These are phyloP conservation scores for Drepana falcataria DNA, from an alignment of 2,888 invertebrate genomes.

Conservation along the genomic window DNA sequence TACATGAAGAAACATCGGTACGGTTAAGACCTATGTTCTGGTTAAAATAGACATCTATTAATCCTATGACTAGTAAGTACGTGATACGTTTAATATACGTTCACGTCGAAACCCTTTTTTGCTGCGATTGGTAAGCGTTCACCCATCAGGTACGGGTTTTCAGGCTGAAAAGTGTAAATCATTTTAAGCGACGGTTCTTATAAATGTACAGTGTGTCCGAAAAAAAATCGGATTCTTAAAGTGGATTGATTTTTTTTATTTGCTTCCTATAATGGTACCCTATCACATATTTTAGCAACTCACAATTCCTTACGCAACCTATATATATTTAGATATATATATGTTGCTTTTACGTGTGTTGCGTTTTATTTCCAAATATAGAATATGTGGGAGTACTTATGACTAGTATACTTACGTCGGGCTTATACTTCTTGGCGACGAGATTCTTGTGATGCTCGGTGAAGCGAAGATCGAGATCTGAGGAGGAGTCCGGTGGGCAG, in stretches of 20 bases:
- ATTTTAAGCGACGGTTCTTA: background rate
- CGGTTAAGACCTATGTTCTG: constrained; percentile 2
- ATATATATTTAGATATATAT: constrained; percentile 5
- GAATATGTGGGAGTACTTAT: background rate
- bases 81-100: constrained; percentile 42
- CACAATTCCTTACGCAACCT: too few relatives aligned
- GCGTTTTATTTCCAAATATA: constrained; percentile 15
- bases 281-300: too few relatives aligned
- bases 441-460: constrained; percentile 82
- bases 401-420: constrained; percentile 52
- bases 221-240: constrained; percentile 14
- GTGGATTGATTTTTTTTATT: constrained; percentile 4
- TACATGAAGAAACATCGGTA: background rate
- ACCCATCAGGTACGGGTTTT: constrained; percentile 91
- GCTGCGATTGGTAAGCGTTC: constrained; percentile 94
- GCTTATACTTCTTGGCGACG: constrained; percentile 87
- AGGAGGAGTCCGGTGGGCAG: constrained; percentile 82
- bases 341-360: constrained; percentile 9
- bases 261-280: too few relatives aligned
- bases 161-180: constrained; percentile 71
- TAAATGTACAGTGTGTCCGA: too few relatives aligned
- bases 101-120: constrained; percentile 91
- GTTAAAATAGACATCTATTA: constrained; percentile 34
- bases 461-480: constrained; percentile 82
- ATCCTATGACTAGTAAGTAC: constrained; percentile 25